These are phyloP conservation scores for Penaeus monodon DNA, from an alignment of 2,888 invertebrate species.

Conservation along the genomic window DNA sequence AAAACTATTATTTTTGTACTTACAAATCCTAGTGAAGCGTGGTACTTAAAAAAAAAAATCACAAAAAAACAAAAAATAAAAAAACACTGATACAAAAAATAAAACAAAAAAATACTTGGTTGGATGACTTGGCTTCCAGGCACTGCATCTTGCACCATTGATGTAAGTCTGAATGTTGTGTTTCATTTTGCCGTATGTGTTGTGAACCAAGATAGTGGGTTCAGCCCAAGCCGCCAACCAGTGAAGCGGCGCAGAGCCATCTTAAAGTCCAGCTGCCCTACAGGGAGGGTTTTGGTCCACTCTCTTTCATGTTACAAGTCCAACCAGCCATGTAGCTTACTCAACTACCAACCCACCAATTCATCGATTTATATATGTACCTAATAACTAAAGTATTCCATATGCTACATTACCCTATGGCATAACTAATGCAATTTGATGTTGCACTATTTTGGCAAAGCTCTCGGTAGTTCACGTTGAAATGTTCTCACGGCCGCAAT, in stretches of 20 bases:
- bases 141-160: constrained; percentile 46
- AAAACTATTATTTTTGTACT: constrained; percentile 54
- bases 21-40: constrained; percentile 54
- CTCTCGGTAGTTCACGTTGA: too few species aligned
- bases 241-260: constrained; percentile 32
- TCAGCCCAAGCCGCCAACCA: constrained; percentile 42
- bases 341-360: too few species aligned
- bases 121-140: constrained; percentile 36
- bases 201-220: constrained; percentile 53
- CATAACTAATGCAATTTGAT: too few species aligned
- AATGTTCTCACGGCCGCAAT: too few species aligned
- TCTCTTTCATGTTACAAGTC: constrained; percentile 40
- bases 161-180: constrained; percentile 52
- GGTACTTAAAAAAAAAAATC: constrained; percentile 44
- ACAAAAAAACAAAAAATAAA: constrained; percentile 17
- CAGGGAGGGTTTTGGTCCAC: constrained; percentile 42
- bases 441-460: too few species aligned
- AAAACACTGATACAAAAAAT: background rate
- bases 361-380: too few species aligned
- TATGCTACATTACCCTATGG: too few species aligned
- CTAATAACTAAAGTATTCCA: too few species aligned
- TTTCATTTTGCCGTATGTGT: constrained; percentile 50
- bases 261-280: constrained; percentile 36
- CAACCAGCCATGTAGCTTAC: constrained; percentile 33
- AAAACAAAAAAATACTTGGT: constrained; percentile 18